Evolutionary conservation across 2,888 invertebrate genomes (phyloP).

Genomic region (Plagiodera versicolora): DNA sequence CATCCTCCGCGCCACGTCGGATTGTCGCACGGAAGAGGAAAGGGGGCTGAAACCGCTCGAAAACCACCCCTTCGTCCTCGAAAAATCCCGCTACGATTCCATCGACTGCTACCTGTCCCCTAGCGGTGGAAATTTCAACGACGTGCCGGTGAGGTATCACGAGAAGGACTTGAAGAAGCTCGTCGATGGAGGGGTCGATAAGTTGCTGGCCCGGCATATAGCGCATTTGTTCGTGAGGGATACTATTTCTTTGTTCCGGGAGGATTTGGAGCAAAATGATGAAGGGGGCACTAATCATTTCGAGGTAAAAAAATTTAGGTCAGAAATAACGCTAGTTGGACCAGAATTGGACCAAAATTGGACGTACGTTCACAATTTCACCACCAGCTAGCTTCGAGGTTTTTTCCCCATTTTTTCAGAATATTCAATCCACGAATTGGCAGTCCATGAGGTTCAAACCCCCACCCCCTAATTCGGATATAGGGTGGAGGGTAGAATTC

Average conservation of each 20-base stretch:
- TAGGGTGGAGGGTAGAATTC: constrained; percentile 99
- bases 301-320: constrained; percentile 69
- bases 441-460: constrained; percentile 99
- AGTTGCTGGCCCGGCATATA: constrained; percentile 89
- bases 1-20: constrained; percentile 93
- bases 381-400: too few species aligned
- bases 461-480: constrained; percentile 91
- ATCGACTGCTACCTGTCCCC: constrained; percentile 96
- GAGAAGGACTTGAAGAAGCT: constrained; percentile 79
- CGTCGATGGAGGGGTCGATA: constrained; percentile 87
- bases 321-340: too few species aligned
- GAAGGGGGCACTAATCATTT: constrained; percentile 95
- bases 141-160: constrained; percentile 88
- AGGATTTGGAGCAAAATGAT: constrained; percentile 94
- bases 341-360: too few species aligned
- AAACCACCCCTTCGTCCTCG: constrained; percentile 78
- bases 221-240: constrained; percentile 98
- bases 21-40: constrained; percentile 92
- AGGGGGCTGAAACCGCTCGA: constrained; percentile 74
- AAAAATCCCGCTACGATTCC: constrained; percentile 95
- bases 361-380: too few species aligned
- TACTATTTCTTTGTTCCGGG: constrained; percentile 91
- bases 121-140: constrained; percentile 89
- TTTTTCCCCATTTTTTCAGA: constrained; percentile 75
- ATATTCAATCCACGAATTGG: constrained; percentile 99